Conservation (phyloP, 1,140 invertebrate species). For the Rhopalosiphum maidis region DNA sequence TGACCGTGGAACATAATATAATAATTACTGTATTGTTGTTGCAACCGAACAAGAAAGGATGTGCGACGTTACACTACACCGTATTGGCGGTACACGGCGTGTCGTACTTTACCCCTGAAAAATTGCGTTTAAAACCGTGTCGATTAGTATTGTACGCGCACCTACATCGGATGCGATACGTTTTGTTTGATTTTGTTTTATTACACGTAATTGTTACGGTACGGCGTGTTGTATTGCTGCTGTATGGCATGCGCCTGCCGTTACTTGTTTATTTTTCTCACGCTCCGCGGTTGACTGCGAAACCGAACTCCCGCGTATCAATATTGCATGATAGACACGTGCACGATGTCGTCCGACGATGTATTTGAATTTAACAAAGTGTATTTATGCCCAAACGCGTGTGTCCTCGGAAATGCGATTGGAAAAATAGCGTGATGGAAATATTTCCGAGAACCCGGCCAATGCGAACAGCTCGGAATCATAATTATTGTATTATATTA, state of each 20-base stretch:
- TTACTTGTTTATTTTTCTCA: slow-evolving; percentile 6
- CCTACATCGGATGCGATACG: background rate
- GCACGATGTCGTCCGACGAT: background rate
- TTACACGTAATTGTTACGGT: background rate
- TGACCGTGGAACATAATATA: background rate
- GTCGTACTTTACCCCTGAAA: slow-evolving; percentile 17
- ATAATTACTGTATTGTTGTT: background rate
- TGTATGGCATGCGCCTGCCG: no score
- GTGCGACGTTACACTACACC: background rate
- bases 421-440: background rate
- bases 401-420: background rate
- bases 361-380: background rate
- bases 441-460: background rate
- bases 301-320: background rate
- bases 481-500: no score
- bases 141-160: no score
- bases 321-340: background rate
- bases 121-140: background rate
- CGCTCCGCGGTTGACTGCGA: background rate
- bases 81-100: background rate
- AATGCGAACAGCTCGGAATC: background rate
- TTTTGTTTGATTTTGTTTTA: background rate
- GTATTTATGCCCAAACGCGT: background rate
- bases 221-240: no score
- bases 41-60: background rate